phyloP scores from a whole-genome alignment of 2,797 vertebrate genomes.

The Florisuga fusca region DNA sequence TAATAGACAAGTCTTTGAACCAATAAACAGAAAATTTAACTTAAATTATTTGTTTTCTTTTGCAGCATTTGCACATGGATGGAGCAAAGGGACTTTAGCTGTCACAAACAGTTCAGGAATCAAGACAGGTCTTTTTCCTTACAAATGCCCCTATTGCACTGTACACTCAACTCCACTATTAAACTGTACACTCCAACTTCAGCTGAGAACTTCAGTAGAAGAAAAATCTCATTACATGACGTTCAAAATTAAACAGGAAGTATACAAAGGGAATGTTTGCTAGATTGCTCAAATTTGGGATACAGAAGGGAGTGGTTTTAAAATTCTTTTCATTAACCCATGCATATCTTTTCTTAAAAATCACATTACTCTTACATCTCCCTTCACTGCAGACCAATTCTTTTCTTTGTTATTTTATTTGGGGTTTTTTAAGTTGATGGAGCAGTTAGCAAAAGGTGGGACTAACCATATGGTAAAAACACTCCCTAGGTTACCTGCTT shows the following conservation, averaged over 20 bases:
- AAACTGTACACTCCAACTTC: not conserved
- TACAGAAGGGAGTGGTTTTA: slow-evolving; percentile 67
- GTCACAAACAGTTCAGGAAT: not conserved
- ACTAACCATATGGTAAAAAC: not conserved
- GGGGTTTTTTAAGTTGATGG: not conserved
- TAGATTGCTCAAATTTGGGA: slow-evolving; percentile 65
- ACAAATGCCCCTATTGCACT: not conserved
- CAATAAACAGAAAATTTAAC: not conserved
- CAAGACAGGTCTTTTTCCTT: not conserved
- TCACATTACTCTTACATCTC: not conserved
- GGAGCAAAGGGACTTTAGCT: not conserved
- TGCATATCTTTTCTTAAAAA: slow-evolving; percentile 46
- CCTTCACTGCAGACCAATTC: not conserved
- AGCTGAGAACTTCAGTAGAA: slow-evolving; percentile 22
- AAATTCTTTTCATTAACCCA: slow-evolving; percentile 70
- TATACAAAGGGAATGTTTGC: slow-evolving; percentile 63
- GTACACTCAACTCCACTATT: not conserved
- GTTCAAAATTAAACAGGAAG: slow-evolving; percentile 70
- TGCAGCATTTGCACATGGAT: not conserved
- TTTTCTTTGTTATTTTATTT: not conserved
- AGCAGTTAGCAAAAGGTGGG: not conserved
- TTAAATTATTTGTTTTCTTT: not conserved
- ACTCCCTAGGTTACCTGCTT: not conserved
- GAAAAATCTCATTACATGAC: slow-evolving; percentile 46
- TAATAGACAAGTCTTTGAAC: not conserved